Evolutionary conservation across 1,140 invertebrate genomes (phyloP), one percentile per base, ranked within the genome.

Genomic region (Diachasma alloeum): DNA sequence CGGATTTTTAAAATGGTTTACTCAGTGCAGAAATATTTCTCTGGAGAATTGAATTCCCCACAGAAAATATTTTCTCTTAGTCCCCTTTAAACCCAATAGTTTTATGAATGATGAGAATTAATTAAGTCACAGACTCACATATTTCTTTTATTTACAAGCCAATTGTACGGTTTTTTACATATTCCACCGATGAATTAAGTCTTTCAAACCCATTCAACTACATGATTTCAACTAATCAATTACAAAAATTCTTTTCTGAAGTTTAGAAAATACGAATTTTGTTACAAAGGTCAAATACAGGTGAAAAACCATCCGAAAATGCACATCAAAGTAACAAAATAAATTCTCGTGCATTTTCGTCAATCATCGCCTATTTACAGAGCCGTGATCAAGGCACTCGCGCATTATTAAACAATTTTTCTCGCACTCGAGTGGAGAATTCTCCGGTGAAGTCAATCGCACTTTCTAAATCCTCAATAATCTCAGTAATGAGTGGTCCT

Each of bases 101-200:
- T 37, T 9, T 37, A 37, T 37, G 39, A 75, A 48, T 63, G 19
- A 73, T 73, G 22, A 17, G 15, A 53, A 3, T 53, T 19, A 31
- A 22, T 59, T 15, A 73, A 39, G 46, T 72, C 24, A 56, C 22
- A 56, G 31, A 53, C 46, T 72, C 44, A 71, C 44, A 72, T 53
- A 56, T n/a, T 53, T 53, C 17, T 26, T 72, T 72, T 72, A 72
- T 72, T 72, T 72, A 72, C 70, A 72, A 72, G 53, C 31, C 70
- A 56, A 56, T 72, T 56, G 31, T 36, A 36, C 70, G 26, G 8
- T 9, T 56, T 56, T 1, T 53, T 5, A 31, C 22, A 63, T 31
- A 11, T 13, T 59, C 17, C 17, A 22, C 19, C 3, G n/a, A 5
- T 19, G 42, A 46, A 72, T 72, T 48, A n/a, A n/a, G 19, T 46